Conservation (phyloP, 2,797 vertebrate species). For the Alosa sapidissima region DNA sequence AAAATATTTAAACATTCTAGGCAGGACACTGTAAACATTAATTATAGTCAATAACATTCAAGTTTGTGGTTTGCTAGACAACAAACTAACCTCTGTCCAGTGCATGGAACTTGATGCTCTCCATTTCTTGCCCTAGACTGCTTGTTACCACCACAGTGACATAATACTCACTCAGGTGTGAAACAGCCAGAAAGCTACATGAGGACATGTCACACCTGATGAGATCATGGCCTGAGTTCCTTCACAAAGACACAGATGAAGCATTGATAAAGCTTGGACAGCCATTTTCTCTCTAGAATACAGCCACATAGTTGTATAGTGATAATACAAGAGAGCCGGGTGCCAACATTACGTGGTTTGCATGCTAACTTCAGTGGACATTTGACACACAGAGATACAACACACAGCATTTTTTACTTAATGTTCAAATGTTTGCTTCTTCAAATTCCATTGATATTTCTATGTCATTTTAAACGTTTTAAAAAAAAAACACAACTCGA, state of each 20-base stretch:
- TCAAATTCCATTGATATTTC: no score
- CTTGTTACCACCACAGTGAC: constrained; percentile 61
- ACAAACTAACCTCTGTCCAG: constrained; percentile 60
- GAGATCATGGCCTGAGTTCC: constrained; percentile 45
- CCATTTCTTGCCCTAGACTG: constrained; percentile 55
- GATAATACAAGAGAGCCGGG: no score
- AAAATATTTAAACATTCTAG: background rate
- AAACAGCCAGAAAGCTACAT: constrained; percentile 57
- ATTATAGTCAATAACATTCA: background rate
- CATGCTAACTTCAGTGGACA: no score
- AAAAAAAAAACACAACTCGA: no score
- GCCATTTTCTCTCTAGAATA: no score
- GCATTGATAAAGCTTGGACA: background rate
- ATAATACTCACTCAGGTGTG: constrained; percentile 56
- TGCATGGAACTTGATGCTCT: constrained; percentile 63
- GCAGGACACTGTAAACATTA: background rate
- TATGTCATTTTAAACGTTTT: no score
- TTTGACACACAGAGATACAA: no score
- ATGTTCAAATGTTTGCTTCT: no score
- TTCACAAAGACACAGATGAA: constrained; percentile 20
- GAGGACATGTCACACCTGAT: constrained; percentile 34
- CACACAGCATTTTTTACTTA: no score
- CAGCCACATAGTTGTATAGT: no score
- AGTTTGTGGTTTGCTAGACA: background rate
- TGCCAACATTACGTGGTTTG: no score